phyloP scores from a whole-genome alignment of 2,797 vertebrate genomes.

The Sternarchorhynchus goeldii region DNA sequence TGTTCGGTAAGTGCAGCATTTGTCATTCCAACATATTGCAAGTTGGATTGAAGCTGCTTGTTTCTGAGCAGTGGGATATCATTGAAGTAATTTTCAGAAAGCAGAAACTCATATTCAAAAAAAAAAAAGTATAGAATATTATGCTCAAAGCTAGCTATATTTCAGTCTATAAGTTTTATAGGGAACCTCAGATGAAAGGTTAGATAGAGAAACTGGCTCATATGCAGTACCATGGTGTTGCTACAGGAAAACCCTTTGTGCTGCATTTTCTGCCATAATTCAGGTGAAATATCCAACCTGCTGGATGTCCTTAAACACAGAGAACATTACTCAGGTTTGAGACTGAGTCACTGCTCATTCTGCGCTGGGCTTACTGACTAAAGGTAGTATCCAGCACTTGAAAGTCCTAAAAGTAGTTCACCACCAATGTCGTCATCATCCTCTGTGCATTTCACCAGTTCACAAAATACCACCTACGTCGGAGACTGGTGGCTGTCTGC shows the following conservation, averaged over 20 bases:
- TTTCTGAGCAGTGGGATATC: conserved; percentile 29
- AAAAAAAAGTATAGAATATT: neutral
- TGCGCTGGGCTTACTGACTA: too few species aligned
- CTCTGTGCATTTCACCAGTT: conserved; percentile 23
- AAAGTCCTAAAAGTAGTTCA: neutral
- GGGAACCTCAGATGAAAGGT: too few species aligned
- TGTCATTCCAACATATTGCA: conserved; percentile 36
- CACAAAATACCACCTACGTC: conserved; percentile 30
- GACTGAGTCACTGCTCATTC: neutral
- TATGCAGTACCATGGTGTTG: too few species aligned
- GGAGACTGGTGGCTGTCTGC: conserved; percentile 16
- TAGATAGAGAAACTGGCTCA: too few species aligned
- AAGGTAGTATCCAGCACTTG: too few species aligned
- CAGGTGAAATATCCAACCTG: neutral
- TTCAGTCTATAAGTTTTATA: too few species aligned
- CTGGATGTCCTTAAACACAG: neutral
- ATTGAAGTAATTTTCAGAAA: conserved; percentile 25
- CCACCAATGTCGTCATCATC: neutral
- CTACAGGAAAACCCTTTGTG: too few species aligned
- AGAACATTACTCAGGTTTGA: neutral
- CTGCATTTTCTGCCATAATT: neutral
- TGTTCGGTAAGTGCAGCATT: conserved; percentile 42
- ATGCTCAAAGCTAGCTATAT: neutral
- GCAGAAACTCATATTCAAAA: conserved; percentile 11
- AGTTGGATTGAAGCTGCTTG: conserved; percentile 32